Evolutionary conservation across 2,797 vertebrate genomes (phyloP), one percentile per base, ranked within the genome.

Genomic region (Enteromius mattozi): DNA sequence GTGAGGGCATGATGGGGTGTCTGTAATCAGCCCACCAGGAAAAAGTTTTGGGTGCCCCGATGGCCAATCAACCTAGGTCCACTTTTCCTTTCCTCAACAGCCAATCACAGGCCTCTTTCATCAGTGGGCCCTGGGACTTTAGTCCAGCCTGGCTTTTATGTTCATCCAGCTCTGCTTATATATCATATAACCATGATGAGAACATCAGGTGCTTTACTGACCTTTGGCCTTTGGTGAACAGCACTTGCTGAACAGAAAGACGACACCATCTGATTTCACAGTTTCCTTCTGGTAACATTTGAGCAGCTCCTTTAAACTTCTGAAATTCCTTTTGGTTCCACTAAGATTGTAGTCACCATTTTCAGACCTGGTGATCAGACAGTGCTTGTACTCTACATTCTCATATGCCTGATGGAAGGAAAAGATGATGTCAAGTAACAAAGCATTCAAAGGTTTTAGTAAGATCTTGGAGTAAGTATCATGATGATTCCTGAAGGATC

Each of bases 221-320:
- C 98, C 97, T 97, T 96, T 99, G 54, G 94, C 90, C 90, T 93
- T 96, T 82, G 98, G 98, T 9, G 98, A 96, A 90, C 97, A 98
- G 90, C 98, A 99, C 88, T 96, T 97, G 86, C 91, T 95, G 92
- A 99, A 97, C 93, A 98, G 98, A 93, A 99, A 99, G 54, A 98
- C 96, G 88, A 98, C 95, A 78, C 94, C 97, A 63, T 99, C 98
- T 1, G 97, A 97, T 86, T 97, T 96, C 54, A 99, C 96, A 0
- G 97, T 99, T 95, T 99, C 98, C 92, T 97, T 99, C 63, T 97
- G 97, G 92, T 99, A 99, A 93, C 97, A 98, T 86, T 97, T 95
- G 89, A 99, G 94, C 47, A 99, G 96, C 86, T 99, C 97, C 90
- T 94, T 94, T 82, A 99, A 95, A 24, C 93, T 97, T 88, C 88